Percentiles rank a stretch among this genome's conserved stretches.
Conservation (phyloP, 1,140 invertebrate genomes). For the Zaprionus inermis region DNA sequence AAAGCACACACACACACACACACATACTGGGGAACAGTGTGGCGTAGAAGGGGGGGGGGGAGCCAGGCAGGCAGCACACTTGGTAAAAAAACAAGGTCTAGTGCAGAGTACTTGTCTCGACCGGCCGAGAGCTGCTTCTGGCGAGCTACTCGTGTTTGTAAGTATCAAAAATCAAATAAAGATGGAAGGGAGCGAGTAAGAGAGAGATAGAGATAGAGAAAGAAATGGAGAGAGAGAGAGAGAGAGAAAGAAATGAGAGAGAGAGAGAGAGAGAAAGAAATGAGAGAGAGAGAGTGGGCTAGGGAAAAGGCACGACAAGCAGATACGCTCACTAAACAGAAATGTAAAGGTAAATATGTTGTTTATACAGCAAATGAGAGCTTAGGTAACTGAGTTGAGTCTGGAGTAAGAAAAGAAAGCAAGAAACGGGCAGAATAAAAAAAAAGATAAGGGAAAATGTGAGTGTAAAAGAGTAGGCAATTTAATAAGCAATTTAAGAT, state of each 20-base stretch:
- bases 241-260: neutral
- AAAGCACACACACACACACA: slow-evolving; percentile 6
- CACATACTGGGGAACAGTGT: neutral
- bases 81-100: slow-evolving; percentile 67
- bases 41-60: neutral
- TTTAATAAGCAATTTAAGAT: neutral
- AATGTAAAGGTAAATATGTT: neutral
- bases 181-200: neutral
- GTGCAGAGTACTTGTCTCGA: slow-evolving; percentile 57
- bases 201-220: neutral
- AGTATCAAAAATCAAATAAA: slow-evolving; percentile 15
- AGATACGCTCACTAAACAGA: neutral
- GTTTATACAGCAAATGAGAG: neutral
- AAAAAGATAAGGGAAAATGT: neutral
- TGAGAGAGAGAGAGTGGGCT: neutral
- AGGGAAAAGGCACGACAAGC: neutral
- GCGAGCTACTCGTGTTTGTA: slow-evolving; percentile 17
- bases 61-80: slow-evolving; percentile 8
- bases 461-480: too few relatives aligned
- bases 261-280: neutral
- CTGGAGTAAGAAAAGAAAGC: too few relatives aligned
- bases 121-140: slow-evolving; percentile 21
- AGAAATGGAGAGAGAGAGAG: neutral
- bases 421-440: neutral
- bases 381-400: too few relatives aligned